phyloP scores from a whole-genome alignment of 2,888 invertebrate species.

The Spatulosminthurus flaviceps region DNA sequence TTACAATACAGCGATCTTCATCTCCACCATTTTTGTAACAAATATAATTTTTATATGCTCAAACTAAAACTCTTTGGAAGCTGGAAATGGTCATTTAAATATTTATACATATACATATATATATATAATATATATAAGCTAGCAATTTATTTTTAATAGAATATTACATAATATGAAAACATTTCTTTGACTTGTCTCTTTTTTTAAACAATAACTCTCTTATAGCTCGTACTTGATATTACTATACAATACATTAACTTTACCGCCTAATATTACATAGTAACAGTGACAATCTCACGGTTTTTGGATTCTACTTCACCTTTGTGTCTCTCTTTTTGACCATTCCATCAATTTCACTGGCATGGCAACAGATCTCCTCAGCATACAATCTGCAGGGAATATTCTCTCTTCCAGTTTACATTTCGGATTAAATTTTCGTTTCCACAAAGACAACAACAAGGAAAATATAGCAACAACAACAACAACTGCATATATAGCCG shows the following conservation, averaged over 20 bases:
- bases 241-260: conserved; percentile 27
- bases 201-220: too few relatives aligned
- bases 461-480: too few relatives aligned
- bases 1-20: conserved; percentile 4
- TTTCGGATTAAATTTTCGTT: too few relatives aligned
- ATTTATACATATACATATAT: neutral
- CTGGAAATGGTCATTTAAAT: conserved; percentile 10
- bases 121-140: too few relatives aligned
- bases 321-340: neutral
- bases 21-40: neutral
- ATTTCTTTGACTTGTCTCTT: neutral
- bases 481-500: too few relatives aligned
- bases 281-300: conserved; percentile 24
- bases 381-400: neutral
- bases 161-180: neutral
- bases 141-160: too few relatives aligned
- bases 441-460: too few relatives aligned
- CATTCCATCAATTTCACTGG: neutral
- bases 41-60: neutral
- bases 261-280: conserved; percentile 15
- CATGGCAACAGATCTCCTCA: conserved; percentile 5
- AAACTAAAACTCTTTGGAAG: conserved; percentile 7
- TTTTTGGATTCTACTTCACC: neutral
- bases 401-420: too few relatives aligned
- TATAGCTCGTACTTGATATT: neutral